A percentile compares a stretch with the other conserved stretches of the same genome.
phyloP scores from a whole-genome alignment of 2,113 vertebrate genomes.

The Gavia stellata region DNA sequence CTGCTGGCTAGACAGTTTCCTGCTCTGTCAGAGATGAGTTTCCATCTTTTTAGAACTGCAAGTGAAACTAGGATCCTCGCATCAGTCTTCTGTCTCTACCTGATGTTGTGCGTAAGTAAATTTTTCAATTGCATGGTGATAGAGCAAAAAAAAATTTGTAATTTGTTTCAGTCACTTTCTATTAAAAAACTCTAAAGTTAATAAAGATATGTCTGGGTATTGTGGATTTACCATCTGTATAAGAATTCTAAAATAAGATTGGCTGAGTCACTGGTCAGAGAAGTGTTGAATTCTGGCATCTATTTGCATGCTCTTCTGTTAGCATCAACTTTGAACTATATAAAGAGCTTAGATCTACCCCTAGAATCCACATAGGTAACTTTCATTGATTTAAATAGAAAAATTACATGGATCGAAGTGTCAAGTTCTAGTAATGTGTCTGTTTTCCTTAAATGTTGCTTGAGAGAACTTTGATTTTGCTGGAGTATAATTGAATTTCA shows the following conservation, averaged over 20 bases:
- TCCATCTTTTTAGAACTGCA: not conserved
- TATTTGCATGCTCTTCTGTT: not conserved
- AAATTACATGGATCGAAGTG: not conserved
- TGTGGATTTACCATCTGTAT: not conserved
- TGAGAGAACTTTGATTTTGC: not conserved
- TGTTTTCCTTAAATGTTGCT: not conserved
- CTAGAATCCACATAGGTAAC: not conserved
- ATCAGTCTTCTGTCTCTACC: not conserved
- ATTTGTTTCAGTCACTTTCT: not conserved
- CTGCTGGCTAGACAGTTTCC: not conserved
- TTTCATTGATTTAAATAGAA: not conserved
- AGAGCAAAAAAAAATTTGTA: not conserved
- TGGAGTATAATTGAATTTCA: not conserved
- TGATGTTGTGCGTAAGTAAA: not conserved
- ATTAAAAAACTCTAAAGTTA: not conserved
- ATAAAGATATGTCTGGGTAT: not conserved
- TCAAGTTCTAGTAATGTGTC: not conserved
- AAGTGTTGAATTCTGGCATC: not conserved
- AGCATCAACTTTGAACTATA: not conserved
- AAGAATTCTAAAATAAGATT: not conserved
- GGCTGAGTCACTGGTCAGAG: not conserved
- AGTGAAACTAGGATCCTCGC: not conserved
- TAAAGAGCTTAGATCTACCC: not conserved
- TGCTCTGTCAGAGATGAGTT: not conserved
- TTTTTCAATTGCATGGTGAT: not conserved